Evolutionary conservation across 1,140 invertebrate species (phyloP).

Genomic region (Bombus superbus): DNA sequence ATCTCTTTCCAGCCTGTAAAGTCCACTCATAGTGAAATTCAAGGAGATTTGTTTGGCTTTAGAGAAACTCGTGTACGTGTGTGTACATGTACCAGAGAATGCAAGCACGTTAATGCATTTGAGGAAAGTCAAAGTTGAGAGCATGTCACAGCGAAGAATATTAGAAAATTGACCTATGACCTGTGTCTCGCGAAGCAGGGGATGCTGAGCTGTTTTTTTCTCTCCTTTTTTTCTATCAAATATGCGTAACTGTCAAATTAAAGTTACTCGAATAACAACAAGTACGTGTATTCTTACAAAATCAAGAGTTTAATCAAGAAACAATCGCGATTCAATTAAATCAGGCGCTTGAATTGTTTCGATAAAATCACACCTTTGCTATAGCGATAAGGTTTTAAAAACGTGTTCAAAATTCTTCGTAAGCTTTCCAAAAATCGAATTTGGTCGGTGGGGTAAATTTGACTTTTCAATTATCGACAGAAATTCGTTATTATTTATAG

Average conservation of each 20-base stretch:
- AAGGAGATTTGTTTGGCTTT: background rate
- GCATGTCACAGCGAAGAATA: background rate
- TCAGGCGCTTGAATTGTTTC: background rate
- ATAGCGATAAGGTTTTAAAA: background rate
- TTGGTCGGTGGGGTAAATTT: background rate
- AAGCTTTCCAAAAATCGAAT: no score
- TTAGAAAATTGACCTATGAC: conserved; percentile 6
- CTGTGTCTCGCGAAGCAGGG: background rate
- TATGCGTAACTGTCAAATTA: background rate
- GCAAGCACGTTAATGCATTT: conserved; percentile 9
- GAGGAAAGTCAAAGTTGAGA: conserved; percentile 7
- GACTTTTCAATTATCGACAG: background rate
- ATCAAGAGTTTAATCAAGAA: background rate
- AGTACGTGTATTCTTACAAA: background rate
- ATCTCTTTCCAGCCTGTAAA: background rate
- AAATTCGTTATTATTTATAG: background rate
- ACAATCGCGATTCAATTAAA: no score
- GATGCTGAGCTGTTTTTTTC: background rate
- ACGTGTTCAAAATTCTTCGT: background rate
- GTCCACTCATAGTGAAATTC: conserved; percentile 1
- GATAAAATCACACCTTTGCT: background rate
- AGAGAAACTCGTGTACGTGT: background rate
- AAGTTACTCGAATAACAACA: background rate
- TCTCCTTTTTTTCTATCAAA: background rate
- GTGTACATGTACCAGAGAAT: background rate